These are phyloP conservation scores for Oconnorella tubifera DNA, from an alignment of 2,888 invertebrate species.

Conservation along the genomic window DNA sequence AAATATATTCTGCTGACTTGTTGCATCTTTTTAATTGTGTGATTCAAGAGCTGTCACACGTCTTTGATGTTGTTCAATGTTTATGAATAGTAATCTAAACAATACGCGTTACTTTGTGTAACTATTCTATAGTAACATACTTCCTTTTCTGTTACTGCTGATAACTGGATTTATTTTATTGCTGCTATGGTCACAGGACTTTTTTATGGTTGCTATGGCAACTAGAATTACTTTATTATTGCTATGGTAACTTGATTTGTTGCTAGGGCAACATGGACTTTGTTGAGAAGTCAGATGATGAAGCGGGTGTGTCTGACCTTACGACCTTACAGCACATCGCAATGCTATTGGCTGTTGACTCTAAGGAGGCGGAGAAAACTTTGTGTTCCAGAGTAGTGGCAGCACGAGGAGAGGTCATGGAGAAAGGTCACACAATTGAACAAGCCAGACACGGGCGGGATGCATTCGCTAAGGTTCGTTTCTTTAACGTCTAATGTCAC, in stretches of 20 bases:
- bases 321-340: conserved; percentile 61
- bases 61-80: too few relatives aligned
- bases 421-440: conserved; percentile 78
- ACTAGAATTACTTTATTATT: neutral
- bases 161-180: too few relatives aligned
- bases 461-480: conserved; percentile 77
- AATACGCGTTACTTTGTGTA: too few relatives aligned
- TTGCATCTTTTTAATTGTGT: neutral
- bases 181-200: too few relatives aligned
- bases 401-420: conserved; percentile 85
- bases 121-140: too few relatives aligned
- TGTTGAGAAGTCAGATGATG: conserved; percentile 58
- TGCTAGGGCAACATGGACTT: conserved; percentile 65
- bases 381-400: conserved; percentile 85
- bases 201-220: neutral
- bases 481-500: too few relatives aligned
- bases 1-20: neutral
- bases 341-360: conserved; percentile 66
- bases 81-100: too few relatives aligned
- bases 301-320: conserved; percentile 58
- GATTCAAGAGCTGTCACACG: neutral
- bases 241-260: too few relatives aligned
- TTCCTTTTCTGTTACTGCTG: too few relatives aligned
- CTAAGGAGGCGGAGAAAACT: conserved; percentile 68
- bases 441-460: conserved; percentile 86